A percentile compares a stretch with the other conserved stretches of the same genome.
Conservation (phyloP, 2,888 invertebrate genomes). For the Apodemia mormo region DNA sequence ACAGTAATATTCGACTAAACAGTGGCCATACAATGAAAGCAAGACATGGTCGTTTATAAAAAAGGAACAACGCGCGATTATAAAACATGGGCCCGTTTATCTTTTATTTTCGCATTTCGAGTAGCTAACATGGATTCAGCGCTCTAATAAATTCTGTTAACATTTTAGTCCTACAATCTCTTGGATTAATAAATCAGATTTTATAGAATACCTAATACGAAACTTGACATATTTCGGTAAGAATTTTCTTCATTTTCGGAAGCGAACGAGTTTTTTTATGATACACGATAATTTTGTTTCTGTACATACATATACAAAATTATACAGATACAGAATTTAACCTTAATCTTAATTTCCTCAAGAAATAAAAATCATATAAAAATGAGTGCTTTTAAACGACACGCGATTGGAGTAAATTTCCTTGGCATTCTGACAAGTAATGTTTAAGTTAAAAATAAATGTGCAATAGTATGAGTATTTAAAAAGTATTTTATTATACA, state of each 20-base stretch:
- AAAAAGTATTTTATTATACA: no score
- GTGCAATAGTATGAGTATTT: no score
- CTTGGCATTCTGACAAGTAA: no score
- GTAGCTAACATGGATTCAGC: constrained; percentile 34
- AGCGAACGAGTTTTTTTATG: no score
- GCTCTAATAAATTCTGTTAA: constrained; percentile 35
- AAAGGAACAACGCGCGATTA: constrained; percentile 31
- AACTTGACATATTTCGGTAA: constrained; percentile 4
- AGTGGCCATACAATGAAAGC: constrained; percentile 15
- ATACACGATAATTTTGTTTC: no score
- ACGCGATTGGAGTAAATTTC: no score
- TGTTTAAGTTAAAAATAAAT: no score
- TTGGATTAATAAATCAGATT: constrained; percentile 4
- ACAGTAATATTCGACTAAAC: constrained; percentile 17
- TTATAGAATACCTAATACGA: neutral
- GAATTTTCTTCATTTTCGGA: neutral
- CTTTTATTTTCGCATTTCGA: constrained; percentile 42
- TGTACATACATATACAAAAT: no score
- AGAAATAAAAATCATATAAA: no score
- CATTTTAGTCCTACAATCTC: constrained; percentile 22
- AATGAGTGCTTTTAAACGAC: no score
- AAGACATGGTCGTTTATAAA: constrained; percentile 15
- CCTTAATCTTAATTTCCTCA: no score
- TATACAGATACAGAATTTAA: no score
- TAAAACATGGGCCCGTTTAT: constrained; percentile 41